Base-by-base conservation (phyloP, 2,797 vertebrate genomes). In the Acestrorhynchus altus region DNA sequence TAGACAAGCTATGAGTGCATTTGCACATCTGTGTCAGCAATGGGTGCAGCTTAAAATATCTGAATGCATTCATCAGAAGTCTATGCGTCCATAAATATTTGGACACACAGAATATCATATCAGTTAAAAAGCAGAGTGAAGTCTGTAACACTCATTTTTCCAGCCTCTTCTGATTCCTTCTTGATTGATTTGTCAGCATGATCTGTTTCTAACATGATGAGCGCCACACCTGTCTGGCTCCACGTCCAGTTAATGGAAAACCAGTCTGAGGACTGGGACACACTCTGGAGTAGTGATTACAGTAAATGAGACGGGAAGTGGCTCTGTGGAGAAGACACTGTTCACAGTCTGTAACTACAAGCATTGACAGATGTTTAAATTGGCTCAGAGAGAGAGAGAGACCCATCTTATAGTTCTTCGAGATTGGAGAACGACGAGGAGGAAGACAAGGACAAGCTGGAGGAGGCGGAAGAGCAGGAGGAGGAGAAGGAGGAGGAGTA, bases 301-400 rank as follows among this genome's bases (percentile, higher is more conserved):
- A 65, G 63, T 46, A 66, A 18, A 46, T 4, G n/a, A 35, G 46
- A 49, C 16, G 4, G 24, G 10, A 40, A 39, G 46, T 18, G 0
- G 22, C 24, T 18, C 11, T 26, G 46, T 49, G 8, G 8, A 49
- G 26, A 26, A 47, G 26, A 51, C 4, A 2, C 42, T 31, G 40
- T 52, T 28, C 20, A 18, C 8, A 4, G 47, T n/a, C n/a, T 8
- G 54, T 59, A 59, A 31, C 56, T 59, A 18, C 56, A 59, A 16
- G 31, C 44, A 52, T 1, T 74, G 26, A 47, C 26, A 47, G 3
- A 20, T 51, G 49, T 31, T n/a, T 64, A 72, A 54, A 56, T 28
- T 39, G 57, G 44, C 39, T 64, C 61, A 18, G 20, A 81, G 61
- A 54, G 18, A 63, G 61, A 51, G 35, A 26, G 8, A 51, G 61